Base-by-base conservation (phyloP, 2,113 vertebrate species). In the Sylvietta virens region DNA sequence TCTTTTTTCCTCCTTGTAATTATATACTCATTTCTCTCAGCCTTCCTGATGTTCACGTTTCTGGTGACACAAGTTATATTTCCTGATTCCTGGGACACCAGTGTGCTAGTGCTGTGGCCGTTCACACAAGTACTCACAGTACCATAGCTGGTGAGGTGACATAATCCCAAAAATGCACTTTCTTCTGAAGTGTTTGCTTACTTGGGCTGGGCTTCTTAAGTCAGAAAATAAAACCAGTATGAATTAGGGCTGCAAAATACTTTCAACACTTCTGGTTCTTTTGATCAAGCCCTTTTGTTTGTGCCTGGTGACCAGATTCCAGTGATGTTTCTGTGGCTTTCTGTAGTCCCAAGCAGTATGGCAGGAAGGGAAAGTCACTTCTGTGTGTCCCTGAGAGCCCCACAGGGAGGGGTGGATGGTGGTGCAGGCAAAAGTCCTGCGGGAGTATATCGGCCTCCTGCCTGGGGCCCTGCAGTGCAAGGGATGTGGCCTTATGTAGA, bases 361-460 rank as follows among this genome's bases (percentile, higher is more conserved):
- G 13, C 1, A 2, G 0, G 51, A 47, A 42, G 47, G 40, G 44
- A 27, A 53, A 10, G 31, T 56, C 39, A 70, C 13, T 50, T 61
- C 27, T 39, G 11, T 1, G 2, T 31, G 15, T 83, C 51, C 69
- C 24, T 1, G 1, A 27, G 56, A 76, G 53, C 42, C n/a, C 35
- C 0, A 1, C 40, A 54, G 53, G 56, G 67, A 79, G 3, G 0
- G 0, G 21, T 28, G 61, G 48, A 7, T 35, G 53, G 6, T 42
- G 20, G 3, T 23, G 24, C 86, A 51, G 81, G 65, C 61, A 42
- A 61, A 31, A 85, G 22, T 21, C 58, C 66, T 35, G 11, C 1
- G 31, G 9, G 19, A 88, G 35, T 2, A 0, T 6, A 0, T n/a
- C 3, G 6, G 42, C 13, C 65, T 91, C 35, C 47, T 62, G 71